Conservation (phyloP, 2,888 invertebrate species). For the Lycophotia porphyrea region DNA sequence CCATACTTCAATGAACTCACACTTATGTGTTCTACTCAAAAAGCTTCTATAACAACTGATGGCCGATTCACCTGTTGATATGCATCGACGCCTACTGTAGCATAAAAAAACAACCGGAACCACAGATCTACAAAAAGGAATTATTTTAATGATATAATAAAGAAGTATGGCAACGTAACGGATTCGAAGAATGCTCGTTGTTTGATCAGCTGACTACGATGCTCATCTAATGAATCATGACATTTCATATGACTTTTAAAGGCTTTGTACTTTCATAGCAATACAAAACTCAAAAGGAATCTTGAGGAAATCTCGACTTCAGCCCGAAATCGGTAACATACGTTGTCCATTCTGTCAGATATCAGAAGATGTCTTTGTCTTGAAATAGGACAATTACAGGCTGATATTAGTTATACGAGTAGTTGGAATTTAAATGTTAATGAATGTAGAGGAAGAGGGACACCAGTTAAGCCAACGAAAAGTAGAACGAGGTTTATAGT, state of each 20-base stretch:
- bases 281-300: neutral
- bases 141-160: neutral
- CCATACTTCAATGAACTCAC: too few species aligned
- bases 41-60: too few species aligned
- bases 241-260: neutral
- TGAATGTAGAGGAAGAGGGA: neutral
- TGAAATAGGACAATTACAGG: too few species aligned
- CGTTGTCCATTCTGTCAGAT: neutral
- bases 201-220: slow-evolving; percentile 1
- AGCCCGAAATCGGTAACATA: neutral
- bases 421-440: neutral
- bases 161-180: neutral
- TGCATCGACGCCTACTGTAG: neutral
- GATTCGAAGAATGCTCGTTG: neutral
- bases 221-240: neutral
- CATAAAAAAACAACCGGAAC: neutral
- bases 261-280: neutral
- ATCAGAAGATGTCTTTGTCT: neutral
- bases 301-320: neutral
- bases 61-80: neutral
- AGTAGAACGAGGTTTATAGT: neutral
- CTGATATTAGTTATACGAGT: too few species aligned
- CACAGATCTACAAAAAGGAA: neutral
- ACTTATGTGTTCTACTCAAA: too few species aligned
- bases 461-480: neutral